Evolutionary conservation across 2,888 invertebrate genomes (phyloP), one percentile per base, ranked within the genome.

Genomic region (Orchestes rusci): DNA sequence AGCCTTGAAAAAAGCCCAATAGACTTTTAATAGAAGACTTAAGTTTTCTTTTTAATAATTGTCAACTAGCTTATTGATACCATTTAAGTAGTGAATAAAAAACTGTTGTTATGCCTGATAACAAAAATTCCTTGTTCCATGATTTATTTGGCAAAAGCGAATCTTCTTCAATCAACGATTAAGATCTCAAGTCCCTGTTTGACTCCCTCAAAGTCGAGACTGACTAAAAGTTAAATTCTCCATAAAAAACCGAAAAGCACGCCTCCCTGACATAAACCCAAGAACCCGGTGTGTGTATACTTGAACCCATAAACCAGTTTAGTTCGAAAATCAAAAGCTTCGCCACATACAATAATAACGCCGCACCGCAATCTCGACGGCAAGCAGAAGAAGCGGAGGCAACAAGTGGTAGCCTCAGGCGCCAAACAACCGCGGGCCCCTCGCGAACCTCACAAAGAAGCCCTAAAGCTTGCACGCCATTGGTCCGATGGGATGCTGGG

Each of bases 401-500:
- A 59, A 60, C 59, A 59, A 59, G 60, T 59, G 57, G 58, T 54
- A 52, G 54, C 56, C 59, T 55, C 48, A 50, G 50, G 59, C 58
- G 46, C 45, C 55, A 50, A 53, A 56, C 55, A 48, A 45, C 47
- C 53, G 55, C 46, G 34, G 36, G 52, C 46, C 41, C 45, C 33
- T 28, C 43, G 42, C 45, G 44, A 44, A 31, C 37, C 40, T 35
- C 47, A 60, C 59, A 59, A 59, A 60, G 53, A 57, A 55, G 56
- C 43, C 56, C 57, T 51, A 50, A 45, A 55, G 56, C 56, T 42
- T 36, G 38, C 44, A n/a, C 48, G 50, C 58, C 53, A 66, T 67
- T 66, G 67, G 66, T 66, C 66, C 65, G 58, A 53, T 51, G 51
- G 59, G 64, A 65, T 64, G 63, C 64, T 65, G 65, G 53, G 60